Evolutionary conservation across 2,888 invertebrate species (phyloP), one percentile per base, ranked within the genome.

Genomic region (Cacoxenus indagator): DNA sequence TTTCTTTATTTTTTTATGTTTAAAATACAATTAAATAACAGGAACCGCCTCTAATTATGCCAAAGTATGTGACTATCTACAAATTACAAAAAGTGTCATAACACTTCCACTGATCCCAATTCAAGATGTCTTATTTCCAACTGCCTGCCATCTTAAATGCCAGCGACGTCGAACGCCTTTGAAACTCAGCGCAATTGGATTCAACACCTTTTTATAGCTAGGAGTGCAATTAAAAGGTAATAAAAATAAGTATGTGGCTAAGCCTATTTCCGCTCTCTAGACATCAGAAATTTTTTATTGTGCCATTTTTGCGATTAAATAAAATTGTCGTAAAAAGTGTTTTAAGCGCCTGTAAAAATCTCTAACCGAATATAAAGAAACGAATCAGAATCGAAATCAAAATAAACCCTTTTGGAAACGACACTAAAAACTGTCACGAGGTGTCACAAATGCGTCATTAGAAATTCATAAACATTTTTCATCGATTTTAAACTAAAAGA

Each of bases 361-460:
- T 59, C 6, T 31, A 17, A n/a, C 26, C 22, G 1, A 54, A 26
- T 31, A 29, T 19, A 6, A 31, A 37, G 8, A 29, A 29, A 27
- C 26, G 14, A 17, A 24, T 24, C 4, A n/a, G n/a, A 3, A 43
- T 43, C 11, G 45, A 43, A 5, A 43, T 3, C 45, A 11, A 43
- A n/a, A 43, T n/a, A 69, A 73, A 70, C 75, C 78, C 74, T 69
- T 73, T 64, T 61, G 61, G 61, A 11, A 61, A 17, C 17, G 17
- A 29, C 31, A 54, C 17, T 24, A 43, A 61, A 61, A 61, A 61
- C 29, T 43, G 37, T 37, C 14, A 24, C 24, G n/a, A 79, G 81
- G 78, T 79, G 78, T 79, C 79, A 78, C 73, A 78, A 78, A 78
- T 78, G 78, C 70, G 70, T 73, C 81, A 79, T 79, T 79, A 81